phyloP scores from a whole-genome alignment of 1,140 invertebrate species.

The Lithobius niger region DNA sequence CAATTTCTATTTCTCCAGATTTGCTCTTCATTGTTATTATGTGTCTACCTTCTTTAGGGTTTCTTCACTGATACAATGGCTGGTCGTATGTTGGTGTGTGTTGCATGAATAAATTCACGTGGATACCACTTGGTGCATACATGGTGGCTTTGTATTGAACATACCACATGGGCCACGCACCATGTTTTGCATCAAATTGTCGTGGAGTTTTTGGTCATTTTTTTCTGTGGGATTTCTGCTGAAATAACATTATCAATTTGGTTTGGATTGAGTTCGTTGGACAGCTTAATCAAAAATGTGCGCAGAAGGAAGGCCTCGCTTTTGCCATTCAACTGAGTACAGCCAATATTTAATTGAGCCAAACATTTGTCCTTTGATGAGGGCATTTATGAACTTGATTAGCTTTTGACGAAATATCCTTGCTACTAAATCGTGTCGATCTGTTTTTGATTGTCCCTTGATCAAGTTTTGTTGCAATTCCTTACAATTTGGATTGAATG shows the following conservation, averaged over 20 bases:
- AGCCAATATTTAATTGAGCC: slow-evolving; percentile 17
- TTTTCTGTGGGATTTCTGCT: slow-evolving; percentile 13
- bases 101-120: too few relatives aligned
- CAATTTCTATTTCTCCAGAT: slow-evolving; percentile 24
- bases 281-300: slow-evolving; percentile 21
- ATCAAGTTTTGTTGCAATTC: too few relatives aligned
- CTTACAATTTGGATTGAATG: too few relatives aligned
- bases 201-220: slow-evolving; percentile 7
- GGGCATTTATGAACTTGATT: not conserved
- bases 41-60: too few relatives aligned
- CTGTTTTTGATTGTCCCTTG: too few relatives aligned
- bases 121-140: slow-evolving; percentile 36
- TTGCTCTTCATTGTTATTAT: too few relatives aligned
- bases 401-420: slow-evolving; percentile 1
- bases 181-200: slow-evolving; percentile 27
- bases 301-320: slow-evolving; percentile 31
- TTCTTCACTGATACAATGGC: too few relatives aligned
- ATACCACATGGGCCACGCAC: slow-evolving; percentile 40
- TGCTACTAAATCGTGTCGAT: too few relatives aligned
- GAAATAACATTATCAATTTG: slow-evolving; percentile 14
- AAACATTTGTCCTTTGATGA: slow-evolving; percentile 13
- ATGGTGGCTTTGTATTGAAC: slow-evolving; percentile 33
- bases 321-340: slow-evolving; percentile 31
- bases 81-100: too few relatives aligned
- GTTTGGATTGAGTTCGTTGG: slow-evolving; percentile 10